These are phyloP conservation scores for Abrostola tripartita DNA, from an alignment of 2,888 invertebrate genomes.

Conservation along the genomic window DNA sequence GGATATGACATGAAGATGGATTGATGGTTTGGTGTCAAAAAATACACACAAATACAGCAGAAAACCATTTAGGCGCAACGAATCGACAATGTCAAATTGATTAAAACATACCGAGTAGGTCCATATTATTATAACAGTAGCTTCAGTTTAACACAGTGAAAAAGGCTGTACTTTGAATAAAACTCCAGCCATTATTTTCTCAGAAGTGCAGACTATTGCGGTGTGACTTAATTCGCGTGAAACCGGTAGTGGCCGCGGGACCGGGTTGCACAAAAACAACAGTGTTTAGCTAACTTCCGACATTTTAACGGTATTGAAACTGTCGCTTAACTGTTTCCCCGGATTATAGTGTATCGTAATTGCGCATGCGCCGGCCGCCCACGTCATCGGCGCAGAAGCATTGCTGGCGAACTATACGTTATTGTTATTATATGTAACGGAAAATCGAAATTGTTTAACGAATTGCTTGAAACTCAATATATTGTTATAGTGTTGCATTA, in stretches of 20 bases:
- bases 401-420: constrained; percentile 26
- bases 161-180: not conserved
- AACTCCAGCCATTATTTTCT: constrained; percentile 1
- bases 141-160: not conserved
- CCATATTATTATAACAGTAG: too few relatives aligned
- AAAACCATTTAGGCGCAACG: too few relatives aligned
- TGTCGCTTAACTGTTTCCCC: constrained; percentile 41
- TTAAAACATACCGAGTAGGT: too few relatives aligned
- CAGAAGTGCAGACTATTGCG: constrained; percentile 9
- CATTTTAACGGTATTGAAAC: constrained; percentile 46
- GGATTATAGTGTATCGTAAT: constrained; percentile 46
- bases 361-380: constrained; percentile 29
- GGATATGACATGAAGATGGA: too few relatives aligned
- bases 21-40: too few relatives aligned
- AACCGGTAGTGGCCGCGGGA: constrained; percentile 15
- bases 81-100: too few relatives aligned
- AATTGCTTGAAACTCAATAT: constrained; percentile 26
- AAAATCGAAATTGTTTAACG: constrained; percentile 39
- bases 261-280: constrained; percentile 33
- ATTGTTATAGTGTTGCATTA: constrained; percentile 15
- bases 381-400: constrained; percentile 41
- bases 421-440: constrained; percentile 47
- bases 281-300: constrained; percentile 37
- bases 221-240: constrained; percentile 14
- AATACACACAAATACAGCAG: too few relatives aligned